Conservation (phyloP, 2,113 vertebrate genomes). For the Pelecanus crispus region DNA sequence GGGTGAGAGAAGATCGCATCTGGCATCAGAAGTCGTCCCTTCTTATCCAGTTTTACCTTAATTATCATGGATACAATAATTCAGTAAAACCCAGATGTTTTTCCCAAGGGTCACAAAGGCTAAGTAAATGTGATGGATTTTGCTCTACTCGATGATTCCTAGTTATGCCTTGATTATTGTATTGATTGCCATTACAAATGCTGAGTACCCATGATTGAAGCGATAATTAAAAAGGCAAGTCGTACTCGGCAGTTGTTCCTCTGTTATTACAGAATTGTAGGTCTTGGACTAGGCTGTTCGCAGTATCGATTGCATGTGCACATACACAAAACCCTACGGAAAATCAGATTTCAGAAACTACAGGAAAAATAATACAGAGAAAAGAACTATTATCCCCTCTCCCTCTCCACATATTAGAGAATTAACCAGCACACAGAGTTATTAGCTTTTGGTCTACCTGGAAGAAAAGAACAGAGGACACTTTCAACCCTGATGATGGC, state of each 20-base stretch:
- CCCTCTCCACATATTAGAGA: not conserved
- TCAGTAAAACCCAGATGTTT: not conserved
- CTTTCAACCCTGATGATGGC: not conserved
- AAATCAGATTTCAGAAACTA: not conserved
- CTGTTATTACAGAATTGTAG: not conserved
- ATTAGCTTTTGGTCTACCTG: not conserved
- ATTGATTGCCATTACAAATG: constrained; percentile 32
- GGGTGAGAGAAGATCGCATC: not conserved
- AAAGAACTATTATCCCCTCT: not conserved
- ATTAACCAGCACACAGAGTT: not conserved
- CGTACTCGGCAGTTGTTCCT: not conserved
- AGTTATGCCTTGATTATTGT: constrained; percentile 27
- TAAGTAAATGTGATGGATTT: constrained; percentile 40
- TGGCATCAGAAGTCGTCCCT: not conserved
- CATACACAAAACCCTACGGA: not conserved
- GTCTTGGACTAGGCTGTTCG: not conserved
- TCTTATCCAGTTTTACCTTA: not conserved
- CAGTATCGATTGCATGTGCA: not conserved
- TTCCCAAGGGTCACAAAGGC: not conserved
- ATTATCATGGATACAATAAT: not conserved
- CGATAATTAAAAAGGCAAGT: constrained; percentile 40
- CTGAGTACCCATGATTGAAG: constrained; percentile 8
- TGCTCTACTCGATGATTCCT: not conserved
- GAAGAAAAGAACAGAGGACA: not conserved
- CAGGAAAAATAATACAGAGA: not conserved